Evolutionary conservation across 2,888 invertebrate species (phyloP).

Genomic region (Plusia festucae): DNA sequence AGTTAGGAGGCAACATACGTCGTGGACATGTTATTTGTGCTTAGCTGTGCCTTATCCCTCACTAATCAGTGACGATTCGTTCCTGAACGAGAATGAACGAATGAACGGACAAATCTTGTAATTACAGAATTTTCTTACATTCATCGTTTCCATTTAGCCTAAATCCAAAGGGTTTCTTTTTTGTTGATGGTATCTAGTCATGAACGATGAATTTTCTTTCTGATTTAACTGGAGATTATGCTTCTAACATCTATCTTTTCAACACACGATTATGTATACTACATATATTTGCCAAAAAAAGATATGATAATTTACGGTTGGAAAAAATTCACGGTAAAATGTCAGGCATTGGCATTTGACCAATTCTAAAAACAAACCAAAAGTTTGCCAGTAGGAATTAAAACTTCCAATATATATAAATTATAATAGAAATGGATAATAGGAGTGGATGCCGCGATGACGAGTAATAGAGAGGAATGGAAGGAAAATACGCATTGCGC

Average conservation of each 20-base stretch:
- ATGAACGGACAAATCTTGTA: constrained; percentile 57
- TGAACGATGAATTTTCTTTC: constrained; percentile 27
- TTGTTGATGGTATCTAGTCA: not conserved
- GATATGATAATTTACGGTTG: too few relatives aligned
- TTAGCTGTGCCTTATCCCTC: constrained; percentile 60
- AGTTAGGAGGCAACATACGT: constrained; percentile 64
- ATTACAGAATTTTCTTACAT: constrained; percentile 47
- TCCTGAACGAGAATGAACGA: constrained; percentile 44
- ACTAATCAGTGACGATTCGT: constrained; percentile 56
- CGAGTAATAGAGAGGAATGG: too few relatives aligned
- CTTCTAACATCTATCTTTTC: not conserved
- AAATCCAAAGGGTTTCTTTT: constrained; percentile 29
- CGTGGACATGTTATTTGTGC: constrained; percentile 59
- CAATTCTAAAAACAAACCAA: too few relatives aligned
- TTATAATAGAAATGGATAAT: too few relatives aligned
- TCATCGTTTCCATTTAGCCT: constrained; percentile 26
- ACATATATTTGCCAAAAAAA: too few relatives aligned
- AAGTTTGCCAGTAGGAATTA: too few relatives aligned
- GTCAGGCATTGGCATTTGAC: too few relatives aligned
- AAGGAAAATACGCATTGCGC: too few relatives aligned
- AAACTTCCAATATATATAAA: too few relatives aligned
- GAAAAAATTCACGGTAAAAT: too few relatives aligned
- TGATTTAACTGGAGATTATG: constrained; percentile 25
- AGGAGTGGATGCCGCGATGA: too few relatives aligned
- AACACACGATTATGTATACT: too few relatives aligned